Percentiles rank a stretch among this genome's conserved stretches.
Conservation (phyloP, 2,888 invertebrate genomes). For the Chromoteleia sp. region DNA sequence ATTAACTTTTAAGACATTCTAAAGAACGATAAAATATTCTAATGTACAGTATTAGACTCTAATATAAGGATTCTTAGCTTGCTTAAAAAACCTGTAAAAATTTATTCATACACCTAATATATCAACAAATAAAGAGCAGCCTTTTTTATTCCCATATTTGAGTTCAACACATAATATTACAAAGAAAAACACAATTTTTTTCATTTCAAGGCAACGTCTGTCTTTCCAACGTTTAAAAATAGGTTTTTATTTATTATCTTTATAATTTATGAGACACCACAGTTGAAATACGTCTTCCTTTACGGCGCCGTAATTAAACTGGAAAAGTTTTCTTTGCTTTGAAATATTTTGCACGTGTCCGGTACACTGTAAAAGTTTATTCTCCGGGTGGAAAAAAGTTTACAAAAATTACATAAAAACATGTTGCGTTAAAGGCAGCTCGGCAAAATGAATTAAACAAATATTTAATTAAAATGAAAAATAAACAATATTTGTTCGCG, state of each 20-base stretch:
- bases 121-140: too few relatives aligned
- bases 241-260: too few relatives aligned
- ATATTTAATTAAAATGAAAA: constrained; percentile 33
- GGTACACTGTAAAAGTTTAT: constrained; percentile 42
- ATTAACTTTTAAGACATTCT: not conserved
- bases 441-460: constrained; percentile 19
- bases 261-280: constrained; percentile 49
- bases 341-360: constrained; percentile 48
- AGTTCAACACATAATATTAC: too few relatives aligned
- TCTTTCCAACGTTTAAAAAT: too few relatives aligned
- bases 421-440: constrained; percentile 21
- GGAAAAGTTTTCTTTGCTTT: constrained; percentile 44
- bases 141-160: too few relatives aligned
- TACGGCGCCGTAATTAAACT: constrained; percentile 41
- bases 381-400: constrained; percentile 41
- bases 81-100: too few relatives aligned
- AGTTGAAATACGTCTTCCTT: constrained; percentile 32
- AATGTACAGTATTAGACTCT: too few relatives aligned
- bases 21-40: too few relatives aligned
- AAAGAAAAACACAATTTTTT: too few relatives aligned
- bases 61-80: too few relatives aligned
- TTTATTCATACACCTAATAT: too few relatives aligned
- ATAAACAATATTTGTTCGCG: constrained; percentile 4
- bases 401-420: constrained; percentile 36
- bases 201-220: too few relatives aligned